A percentile compares a stretch with the other conserved stretches of the same genome.
Conservation (phyloP, 2,888 invertebrate genomes). For the Chymomyza caudatula region DNA sequence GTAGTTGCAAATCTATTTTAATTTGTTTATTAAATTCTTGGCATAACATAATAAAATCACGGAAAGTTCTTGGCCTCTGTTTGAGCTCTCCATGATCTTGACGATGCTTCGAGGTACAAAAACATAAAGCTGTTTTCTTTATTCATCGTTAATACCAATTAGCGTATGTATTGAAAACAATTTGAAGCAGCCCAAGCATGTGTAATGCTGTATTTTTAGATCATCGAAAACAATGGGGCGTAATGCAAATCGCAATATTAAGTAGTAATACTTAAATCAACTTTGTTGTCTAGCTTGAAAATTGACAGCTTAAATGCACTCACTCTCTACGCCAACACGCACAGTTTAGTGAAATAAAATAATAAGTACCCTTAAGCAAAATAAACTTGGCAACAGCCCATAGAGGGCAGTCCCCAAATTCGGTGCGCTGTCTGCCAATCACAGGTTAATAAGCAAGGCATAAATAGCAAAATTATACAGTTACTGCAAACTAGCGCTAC, state of each 20-base stretch:
- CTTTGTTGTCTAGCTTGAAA: conserved; percentile 5
- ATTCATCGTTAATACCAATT: conserved; percentile 55
- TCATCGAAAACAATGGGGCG: not conserved
- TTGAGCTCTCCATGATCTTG: not conserved
- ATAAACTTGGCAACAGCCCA: not conserved
- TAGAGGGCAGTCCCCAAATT: too few relatives aligned
- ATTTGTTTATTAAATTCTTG: not conserved
- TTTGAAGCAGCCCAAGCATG: conserved; percentile 40
- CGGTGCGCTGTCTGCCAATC: conserved; percentile 57
- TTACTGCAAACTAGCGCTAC: not conserved
- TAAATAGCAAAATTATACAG: too few relatives aligned
- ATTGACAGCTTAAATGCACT: conserved; percentile 48
- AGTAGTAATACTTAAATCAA: not conserved
- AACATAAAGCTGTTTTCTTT: conserved; percentile 33
- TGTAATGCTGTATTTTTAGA: conserved; percentile 60
- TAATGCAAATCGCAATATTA: not conserved
- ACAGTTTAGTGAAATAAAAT: not conserved
- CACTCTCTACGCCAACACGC: conserved; percentile 43
- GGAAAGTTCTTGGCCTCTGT: conserved; percentile 30
- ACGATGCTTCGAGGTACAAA: not conserved
- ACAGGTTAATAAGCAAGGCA: not conserved
- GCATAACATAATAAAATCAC: conserved; percentile 14
- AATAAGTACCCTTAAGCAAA: not conserved
- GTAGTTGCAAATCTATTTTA: conserved; percentile 15
- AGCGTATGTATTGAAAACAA: conserved; percentile 49